phyloP scores from a whole-genome alignment of 2,888 invertebrate species.

The Drosophila niveifrons region DNA sequence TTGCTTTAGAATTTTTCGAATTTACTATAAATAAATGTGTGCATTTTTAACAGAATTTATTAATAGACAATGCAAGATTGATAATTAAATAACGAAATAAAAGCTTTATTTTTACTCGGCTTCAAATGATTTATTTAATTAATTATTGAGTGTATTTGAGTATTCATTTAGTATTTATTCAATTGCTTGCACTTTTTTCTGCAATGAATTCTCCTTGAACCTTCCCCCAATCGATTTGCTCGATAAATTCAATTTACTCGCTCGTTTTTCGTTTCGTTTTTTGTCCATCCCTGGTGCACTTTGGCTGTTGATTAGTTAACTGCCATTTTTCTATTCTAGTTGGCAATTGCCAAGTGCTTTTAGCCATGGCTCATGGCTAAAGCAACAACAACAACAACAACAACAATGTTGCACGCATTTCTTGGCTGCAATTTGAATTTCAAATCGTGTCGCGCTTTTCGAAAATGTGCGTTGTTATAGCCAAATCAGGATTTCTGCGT shows the following conservation, averaged over 20 bases:
- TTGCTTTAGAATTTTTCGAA: too few species aligned
- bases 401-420: slow-evolving; percentile 72
- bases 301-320: slow-evolving; percentile 70
- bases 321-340: slow-evolving; percentile 73
- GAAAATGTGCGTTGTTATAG: slow-evolving; percentile 78
- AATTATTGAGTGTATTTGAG: too few species aligned
- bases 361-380: slow-evolving; percentile 77
- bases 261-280: neutral
- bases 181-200: too few species aligned
- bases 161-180: too few species aligned
- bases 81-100: too few species aligned
- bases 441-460: slow-evolving; percentile 70
- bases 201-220: neutral
- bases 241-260: neutral
- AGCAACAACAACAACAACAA: slow-evolving; percentile 28
- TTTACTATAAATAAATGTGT: too few species aligned
- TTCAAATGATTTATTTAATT: too few species aligned
- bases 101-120: too few species aligned
- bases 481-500: slow-evolving; percentile 82
- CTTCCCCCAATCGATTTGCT: neutral
- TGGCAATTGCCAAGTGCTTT: slow-evolving; percentile 50
- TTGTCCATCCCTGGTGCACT: slow-evolving; percentile 62
- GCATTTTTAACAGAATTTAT: too few species aligned
- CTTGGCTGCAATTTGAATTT: slow-evolving; percentile 79
- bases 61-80: too few species aligned